phyloP scores from a whole-genome alignment of 2,888 invertebrate species.

The Phortica magna region DNA sequence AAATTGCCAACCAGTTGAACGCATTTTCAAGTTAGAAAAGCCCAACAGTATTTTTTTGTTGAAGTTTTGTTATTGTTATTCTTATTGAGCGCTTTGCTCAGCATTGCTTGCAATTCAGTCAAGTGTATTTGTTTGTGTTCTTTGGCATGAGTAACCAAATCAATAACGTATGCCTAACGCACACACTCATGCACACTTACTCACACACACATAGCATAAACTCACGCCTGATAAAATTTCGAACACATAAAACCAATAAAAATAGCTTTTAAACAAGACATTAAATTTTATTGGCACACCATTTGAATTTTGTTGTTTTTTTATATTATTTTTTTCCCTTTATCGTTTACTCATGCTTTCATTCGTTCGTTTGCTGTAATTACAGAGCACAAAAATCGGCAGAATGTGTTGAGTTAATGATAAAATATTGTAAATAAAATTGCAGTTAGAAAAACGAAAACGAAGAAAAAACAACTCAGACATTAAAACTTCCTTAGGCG shows the following conservation, averaged over 20 bases:
- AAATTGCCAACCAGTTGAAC: conserved; percentile 66
- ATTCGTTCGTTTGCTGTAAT: conserved; percentile 52
- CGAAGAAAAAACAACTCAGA: conserved; percentile 15
- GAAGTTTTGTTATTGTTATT: no score
- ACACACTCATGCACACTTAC: neutral
- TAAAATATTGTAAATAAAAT: conserved; percentile 49
- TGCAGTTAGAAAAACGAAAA: conserved; percentile 41
- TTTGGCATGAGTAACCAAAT: neutral
- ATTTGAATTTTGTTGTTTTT: conserved; percentile 10
- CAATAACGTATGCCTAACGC: conserved; percentile 16
- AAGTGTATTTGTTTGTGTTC: neutral
- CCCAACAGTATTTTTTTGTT: neutral
- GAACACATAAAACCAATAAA: neutral
- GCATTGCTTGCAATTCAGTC: conserved; percentile 9
- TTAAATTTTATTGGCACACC: conserved; percentile 13
- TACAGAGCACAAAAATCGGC: conserved; percentile 48
- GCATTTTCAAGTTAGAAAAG: conserved; percentile 11
- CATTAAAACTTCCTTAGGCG: conserved; percentile 46
- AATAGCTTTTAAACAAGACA: conserved; percentile 11
- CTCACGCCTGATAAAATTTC: conserved; percentile 16
- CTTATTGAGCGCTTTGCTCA: neutral
- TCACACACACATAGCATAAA: neutral
- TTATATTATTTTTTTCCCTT: neutral
- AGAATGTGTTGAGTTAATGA: conserved; percentile 66
- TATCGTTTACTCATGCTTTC: conserved; percentile 22